Conservation (phyloP, 1,140 invertebrate species). For the Halictus rubicundus region DNA sequence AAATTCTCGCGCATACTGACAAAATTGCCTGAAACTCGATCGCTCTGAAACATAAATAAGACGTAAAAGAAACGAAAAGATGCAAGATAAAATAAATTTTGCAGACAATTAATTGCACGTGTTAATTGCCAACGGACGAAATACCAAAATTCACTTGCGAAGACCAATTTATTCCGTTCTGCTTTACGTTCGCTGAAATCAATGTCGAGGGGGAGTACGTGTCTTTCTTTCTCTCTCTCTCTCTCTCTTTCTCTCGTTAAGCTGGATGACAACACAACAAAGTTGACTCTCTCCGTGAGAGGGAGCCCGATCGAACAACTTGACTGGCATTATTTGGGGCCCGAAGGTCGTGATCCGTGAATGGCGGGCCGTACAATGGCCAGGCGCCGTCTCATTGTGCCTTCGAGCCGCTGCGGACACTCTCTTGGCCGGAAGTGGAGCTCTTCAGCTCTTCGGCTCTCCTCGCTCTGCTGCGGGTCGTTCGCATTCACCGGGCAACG, state of each 20-base stretch:
- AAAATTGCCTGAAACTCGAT: too few species aligned
- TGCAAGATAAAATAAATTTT: too few species aligned
- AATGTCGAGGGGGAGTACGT: too few species aligned
- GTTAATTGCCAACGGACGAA: too few species aligned
- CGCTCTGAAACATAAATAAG: too few species aligned
- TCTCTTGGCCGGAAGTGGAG: conserved; percentile 46
- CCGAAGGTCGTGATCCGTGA: conserved; percentile 56
- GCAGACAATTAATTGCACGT: too few species aligned
- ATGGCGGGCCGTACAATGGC: conserved; percentile 38
- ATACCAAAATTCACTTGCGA: too few species aligned
- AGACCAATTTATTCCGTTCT: too few species aligned
- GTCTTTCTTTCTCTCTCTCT: conserved; percentile 42
- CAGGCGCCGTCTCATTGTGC: conserved; percentile 52
- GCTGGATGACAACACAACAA: conserved; percentile 49
- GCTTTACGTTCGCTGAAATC: too few species aligned
- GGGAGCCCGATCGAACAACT: conserved; percentile 30
- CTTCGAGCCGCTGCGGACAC: background rate
- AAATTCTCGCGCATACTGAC: too few species aligned
- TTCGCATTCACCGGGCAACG: conserved; percentile 32
- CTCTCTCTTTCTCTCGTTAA: conserved; percentile 57
- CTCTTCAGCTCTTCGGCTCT: background rate
- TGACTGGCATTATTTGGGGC: conserved; percentile 54
- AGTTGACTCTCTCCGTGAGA: conserved; percentile 16
- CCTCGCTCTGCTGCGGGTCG: too few species aligned
- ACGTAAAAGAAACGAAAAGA: too few species aligned